phyloP scores from a whole-genome alignment of 2,888 invertebrate species.

The Pelosia muscerda region DNA sequence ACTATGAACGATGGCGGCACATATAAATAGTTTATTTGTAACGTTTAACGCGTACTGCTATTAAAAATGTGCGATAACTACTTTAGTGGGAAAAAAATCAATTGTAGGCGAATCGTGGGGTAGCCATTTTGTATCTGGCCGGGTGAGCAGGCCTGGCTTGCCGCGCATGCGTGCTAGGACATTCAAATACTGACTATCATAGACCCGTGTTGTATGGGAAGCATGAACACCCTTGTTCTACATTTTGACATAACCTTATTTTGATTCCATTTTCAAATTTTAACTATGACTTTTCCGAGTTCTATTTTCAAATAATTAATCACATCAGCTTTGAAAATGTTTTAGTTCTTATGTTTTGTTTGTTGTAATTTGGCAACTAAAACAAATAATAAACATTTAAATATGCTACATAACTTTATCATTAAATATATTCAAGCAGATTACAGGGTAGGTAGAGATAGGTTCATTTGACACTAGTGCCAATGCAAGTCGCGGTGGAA shows the following conservation, averaged over 20 bases:
- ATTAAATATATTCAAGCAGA: background rate
- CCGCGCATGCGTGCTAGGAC: constrained; percentile 73
- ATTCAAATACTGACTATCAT: constrained; percentile 61
- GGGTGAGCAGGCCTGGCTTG: constrained; percentile 60
- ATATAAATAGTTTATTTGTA: constrained; percentile 53
- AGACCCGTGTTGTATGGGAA: constrained; percentile 33
- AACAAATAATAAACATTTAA: background rate
- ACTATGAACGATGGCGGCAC: constrained; percentile 40
- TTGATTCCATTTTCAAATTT: background rate
- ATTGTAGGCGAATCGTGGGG: constrained; percentile 70
- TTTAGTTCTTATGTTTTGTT: background rate
- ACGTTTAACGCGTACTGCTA: constrained; percentile 42
- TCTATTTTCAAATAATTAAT: background rate
- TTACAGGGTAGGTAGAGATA: background rate
- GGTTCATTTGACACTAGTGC: background rate
- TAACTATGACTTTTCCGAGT: background rate
- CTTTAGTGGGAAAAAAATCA: constrained; percentile 78
- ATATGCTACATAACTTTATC: background rate
- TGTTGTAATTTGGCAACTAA: background rate
- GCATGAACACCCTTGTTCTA: constrained; percentile 32
- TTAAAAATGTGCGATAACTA: constrained; percentile 55
- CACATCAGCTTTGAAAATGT: too few species aligned
- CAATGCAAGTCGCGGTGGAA: background rate
- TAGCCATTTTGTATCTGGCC: constrained; percentile 79
- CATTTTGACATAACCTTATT: constrained; percentile 10